A percentile compares a stretch with the other conserved stretches of the same genome.
Evolutionary conservation across 2,113 vertebrate genomes (phyloP).

Genomic region (Gopherus evgoodei): DNA sequence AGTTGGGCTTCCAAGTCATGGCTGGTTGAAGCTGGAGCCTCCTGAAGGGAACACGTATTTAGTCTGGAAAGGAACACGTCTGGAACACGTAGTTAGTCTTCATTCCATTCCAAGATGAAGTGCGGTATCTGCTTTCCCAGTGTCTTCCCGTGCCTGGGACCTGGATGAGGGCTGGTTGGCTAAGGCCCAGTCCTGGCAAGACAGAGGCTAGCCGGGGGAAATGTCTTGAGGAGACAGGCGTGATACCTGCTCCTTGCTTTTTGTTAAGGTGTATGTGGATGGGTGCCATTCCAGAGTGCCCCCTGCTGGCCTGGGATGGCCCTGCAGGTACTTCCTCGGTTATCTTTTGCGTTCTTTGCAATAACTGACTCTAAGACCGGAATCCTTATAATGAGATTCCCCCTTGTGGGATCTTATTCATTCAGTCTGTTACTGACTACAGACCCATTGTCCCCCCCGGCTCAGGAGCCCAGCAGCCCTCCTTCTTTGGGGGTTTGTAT

Average conservation of each 20-base stretch:
- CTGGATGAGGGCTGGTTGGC: neutral
- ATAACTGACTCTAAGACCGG: neutral
- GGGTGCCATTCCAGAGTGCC: neutral
- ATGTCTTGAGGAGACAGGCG: neutral
- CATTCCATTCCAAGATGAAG: neutral
- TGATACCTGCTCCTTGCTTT: neutral
- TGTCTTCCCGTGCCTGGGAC: neutral
- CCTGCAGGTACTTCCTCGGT: neutral
- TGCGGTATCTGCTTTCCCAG: neutral
- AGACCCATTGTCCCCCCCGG: neutral
- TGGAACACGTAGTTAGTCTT: neutral
- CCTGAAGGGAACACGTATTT: neutral
- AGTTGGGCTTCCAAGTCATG: neutral
- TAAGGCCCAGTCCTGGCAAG: neutral
- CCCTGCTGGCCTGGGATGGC: neutral
- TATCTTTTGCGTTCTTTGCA: neutral
- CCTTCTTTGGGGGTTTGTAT: too few relatives aligned
- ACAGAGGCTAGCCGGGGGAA: neutral
- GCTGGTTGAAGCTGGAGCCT: neutral
- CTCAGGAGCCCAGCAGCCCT: neutral
- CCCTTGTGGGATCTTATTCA: neutral
- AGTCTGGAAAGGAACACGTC: neutral
- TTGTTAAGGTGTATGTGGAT: neutral
- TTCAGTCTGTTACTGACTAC: neutral
- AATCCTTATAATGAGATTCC: neutral